Base-by-base conservation (phyloP, 1,140 invertebrate genomes). In the Hylaeus volcanicus region DNA sequence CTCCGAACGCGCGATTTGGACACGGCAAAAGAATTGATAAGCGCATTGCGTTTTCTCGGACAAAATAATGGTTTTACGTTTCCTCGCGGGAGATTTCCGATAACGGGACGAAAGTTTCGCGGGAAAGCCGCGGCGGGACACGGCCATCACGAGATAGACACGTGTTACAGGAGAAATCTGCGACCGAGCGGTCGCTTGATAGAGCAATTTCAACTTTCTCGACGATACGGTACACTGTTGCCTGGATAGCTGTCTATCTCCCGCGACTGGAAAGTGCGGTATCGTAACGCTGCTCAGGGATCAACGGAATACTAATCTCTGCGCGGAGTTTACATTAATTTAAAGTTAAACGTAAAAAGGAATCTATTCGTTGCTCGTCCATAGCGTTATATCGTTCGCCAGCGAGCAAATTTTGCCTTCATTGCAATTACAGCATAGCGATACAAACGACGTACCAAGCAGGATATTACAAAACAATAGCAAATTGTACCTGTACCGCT, bases 151-250 rank as follows among this genome's bases (percentile, higher is more conserved):
- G 82, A 64, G 81, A 83, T 69, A 80, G 84, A 81, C 80, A 79
- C 85, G 80, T 78, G 81, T 77, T 86, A 70, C 53, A 58, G 61
- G 85, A 80, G 85, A 86, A 86, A 86, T 85, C 79, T 81, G 85
- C 81, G 45, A 72, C n/a, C 56, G 26, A 43, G 45, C 70, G 74
- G 53, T 53, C 82, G 73, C 74, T 79, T 83, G 85, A 86, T 87
- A 86, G 85, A 87, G 86, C 81, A 81, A 87, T 87, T 87, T 83
- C 85, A 87, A 87, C 86, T 87, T 87, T 87, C 86, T 84, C 86
- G 83, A 76, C 71, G 84, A 69, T 81, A 64, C 77, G 37, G 37
- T 6, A 61, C 81, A 39, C 72, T 74, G 71, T 77, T 66, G 48
- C 78, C 77, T 63, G 76, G 64, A 61, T 78, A 61, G 39, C 51